Evolutionary conservation across 1,140 invertebrate species (phyloP).

Genomic region (Cotesia glomerata): DNA sequence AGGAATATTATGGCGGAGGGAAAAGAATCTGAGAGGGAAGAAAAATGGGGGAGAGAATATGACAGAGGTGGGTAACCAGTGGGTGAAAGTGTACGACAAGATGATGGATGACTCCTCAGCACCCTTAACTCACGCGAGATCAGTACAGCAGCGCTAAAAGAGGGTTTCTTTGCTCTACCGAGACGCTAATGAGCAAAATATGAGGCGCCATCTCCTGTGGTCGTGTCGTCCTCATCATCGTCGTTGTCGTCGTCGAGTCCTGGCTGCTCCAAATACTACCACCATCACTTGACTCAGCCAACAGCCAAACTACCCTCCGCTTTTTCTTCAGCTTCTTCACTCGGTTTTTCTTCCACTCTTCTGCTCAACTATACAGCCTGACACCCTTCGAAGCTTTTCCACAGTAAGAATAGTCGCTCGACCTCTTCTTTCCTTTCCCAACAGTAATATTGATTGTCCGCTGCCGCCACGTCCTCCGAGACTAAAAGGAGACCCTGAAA

Average conservation of each 20-base stretch:
- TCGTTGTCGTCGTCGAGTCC: constrained; percentile 15
- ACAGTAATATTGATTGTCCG: constrained; percentile 56
- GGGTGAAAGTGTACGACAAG: constrained; percentile 53
- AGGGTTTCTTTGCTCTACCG: constrained; percentile 57
- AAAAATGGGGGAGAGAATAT: background rate
- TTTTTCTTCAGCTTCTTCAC: constrained; percentile 18
- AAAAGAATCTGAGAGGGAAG: no score
- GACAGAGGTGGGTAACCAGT: constrained; percentile 10
- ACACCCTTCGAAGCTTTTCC: constrained; percentile 24
- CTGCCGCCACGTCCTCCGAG: constrained; percentile 33
- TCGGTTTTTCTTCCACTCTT: constrained; percentile 22
- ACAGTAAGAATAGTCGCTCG: background rate
- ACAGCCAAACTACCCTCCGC: constrained; percentile 28
- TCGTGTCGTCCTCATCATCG: background rate
- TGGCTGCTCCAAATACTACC: background rate
- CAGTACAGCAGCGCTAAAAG: constrained; percentile 41
- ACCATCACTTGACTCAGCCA: constrained; percentile 10
- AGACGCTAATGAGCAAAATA: constrained; percentile 64
- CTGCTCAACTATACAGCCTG: constrained; percentile 1
- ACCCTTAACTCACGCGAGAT: constrained; percentile 36
- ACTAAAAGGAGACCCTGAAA: constrained; percentile 37
- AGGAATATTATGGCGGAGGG: background rate
- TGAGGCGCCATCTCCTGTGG: constrained; percentile 53
- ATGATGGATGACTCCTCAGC: constrained; percentile 60
- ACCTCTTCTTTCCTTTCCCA: constrained; percentile 34